Evolutionary conservation across 2,113 vertebrate genomes (phyloP), one percentile per base, ranked within the genome.

Genomic region (Sinocyclocheilus anshuiensis): DNA sequence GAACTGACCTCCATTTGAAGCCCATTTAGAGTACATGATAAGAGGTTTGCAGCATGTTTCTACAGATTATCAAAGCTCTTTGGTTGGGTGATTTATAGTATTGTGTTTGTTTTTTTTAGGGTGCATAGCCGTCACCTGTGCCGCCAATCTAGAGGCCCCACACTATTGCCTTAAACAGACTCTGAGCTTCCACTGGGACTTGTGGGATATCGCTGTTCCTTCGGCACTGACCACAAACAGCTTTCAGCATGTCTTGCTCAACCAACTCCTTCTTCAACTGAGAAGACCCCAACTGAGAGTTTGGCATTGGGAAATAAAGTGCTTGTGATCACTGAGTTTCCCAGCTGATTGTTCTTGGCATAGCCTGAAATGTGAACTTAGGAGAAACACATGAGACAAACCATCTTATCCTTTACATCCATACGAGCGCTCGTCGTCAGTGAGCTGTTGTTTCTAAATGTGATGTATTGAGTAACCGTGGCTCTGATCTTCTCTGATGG

Each of bases 1-100:
- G 89, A 93, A 89, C 69, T 96, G 94, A 97, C 24, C 61, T 57
- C 36, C 45, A 71, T 2, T 11, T 26, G 29, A 33, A 71, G 22
- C 29, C 75, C 67, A n/a, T 18, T 24, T 59, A n/a, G 57, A 61
- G 57, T 61, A 77, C 13, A 77, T 53, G 80, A 74, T 83, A 36
- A 77, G 61, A 77, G 0, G 1, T 29, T 26, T 20, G 45, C 0
- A 7, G 5, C 33, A 39, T 61, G 13, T 74, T 42, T 18, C 20
- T 42, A 74, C 20, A 74, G 10, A n/a, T 42, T 5, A 74, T 42
- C 20, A 42, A 74, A 13, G 69, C 36, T 12, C 5, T 39, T 63
- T 13, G 33, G 8, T 29, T 55, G 6, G 0, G 26, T 1, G 20
- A 33, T 50, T 55, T 4, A 20, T 16, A 33, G 63, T 75, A 72